Percentiles rank a stretch among this genome's conserved stretches.
phyloP scores from a whole-genome alignment of 2,113 vertebrate species.

The Gracilinanus agilis region DNA sequence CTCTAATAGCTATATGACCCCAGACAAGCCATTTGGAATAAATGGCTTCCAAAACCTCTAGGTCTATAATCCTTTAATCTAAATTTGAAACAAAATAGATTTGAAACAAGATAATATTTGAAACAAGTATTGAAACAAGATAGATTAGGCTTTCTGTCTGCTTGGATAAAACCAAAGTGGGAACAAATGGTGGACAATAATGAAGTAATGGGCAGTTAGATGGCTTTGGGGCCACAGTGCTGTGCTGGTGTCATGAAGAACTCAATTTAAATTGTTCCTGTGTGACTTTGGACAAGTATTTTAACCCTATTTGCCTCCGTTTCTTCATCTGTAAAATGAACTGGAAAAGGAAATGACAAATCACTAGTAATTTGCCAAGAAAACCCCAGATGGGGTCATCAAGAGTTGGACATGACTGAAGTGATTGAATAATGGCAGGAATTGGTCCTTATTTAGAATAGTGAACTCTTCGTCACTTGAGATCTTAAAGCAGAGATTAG shows the following conservation, averaged over 20 bases:
- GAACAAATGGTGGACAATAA: background rate
- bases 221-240: no score
- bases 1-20: background rate
- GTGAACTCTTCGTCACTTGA: background rate
- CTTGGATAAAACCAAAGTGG: background rate
- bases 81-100: background rate
- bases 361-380: no score
- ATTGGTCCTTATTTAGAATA: background rate
- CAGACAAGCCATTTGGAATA: background rate
- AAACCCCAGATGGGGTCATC: no score
- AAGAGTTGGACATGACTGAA: no score
- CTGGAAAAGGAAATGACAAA: no score
- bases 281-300: no score
- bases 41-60: background rate
- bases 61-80: background rate
- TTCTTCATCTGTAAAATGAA: no score
- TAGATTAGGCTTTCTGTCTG: background rate
- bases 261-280: no score
- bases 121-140: background rate
- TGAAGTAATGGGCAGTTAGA: no score
- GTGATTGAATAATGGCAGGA: background rate
- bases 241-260: no score
- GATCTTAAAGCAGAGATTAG: background rate
- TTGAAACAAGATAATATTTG: background rate
- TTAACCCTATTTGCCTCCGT: no score